Evolutionary conservation across 2,888 invertebrate genomes (phyloP), one percentile per base, ranked within the genome.

Genomic region (Drosophila kambysellisi): DNA sequence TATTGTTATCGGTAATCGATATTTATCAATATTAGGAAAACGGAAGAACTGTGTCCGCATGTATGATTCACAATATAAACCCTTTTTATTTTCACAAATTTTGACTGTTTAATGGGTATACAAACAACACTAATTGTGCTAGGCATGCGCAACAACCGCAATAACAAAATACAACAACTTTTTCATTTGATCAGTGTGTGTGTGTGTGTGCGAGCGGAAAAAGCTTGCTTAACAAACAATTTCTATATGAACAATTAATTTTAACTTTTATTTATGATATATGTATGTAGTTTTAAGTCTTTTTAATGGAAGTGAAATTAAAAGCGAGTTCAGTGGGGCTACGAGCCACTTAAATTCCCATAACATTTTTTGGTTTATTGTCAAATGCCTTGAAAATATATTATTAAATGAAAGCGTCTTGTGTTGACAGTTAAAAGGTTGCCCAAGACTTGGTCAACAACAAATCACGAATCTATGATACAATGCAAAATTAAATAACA

Each of bases 241-340:
- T 73, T 69, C 61, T 74, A 65, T 62, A 77, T 52, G 74, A 63
- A 61, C 70, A 76, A 74, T 77, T 77, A 74, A 77, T 77, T 79
- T 79, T 79, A 63, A 62, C 70, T 79, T 79, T 79, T 79, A 79
- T 79, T 78, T 77, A 77, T 74, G 50, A 66, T 58, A 57, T 41
- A 56, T 39, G 17, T 12, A 59, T 35, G 25, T 12, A 12, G 9
- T 15, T 53, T 71, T 58, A 43, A 46, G 39, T 51, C 58, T 69
- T 53, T 58, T 61, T 68, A 53, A 46, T 63, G 59, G 60, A 52
- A 76, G 73, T 74, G 73, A 78, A 77, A 76, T 43, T 77, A 79
- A 74, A 65, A 62, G 62, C 66, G 52, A 32, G 53, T 51, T 48
- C 20, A 64, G 39, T 32, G 56, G 48, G 56, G 51, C 70, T 52